A percentile compares a stretch with the other conserved stretches of the same genome.
These are phyloP conservation scores for Helicoverpa assulta DNA, from an alignment of 2,888 invertebrate genomes.

Conservation along the genomic window DNA sequence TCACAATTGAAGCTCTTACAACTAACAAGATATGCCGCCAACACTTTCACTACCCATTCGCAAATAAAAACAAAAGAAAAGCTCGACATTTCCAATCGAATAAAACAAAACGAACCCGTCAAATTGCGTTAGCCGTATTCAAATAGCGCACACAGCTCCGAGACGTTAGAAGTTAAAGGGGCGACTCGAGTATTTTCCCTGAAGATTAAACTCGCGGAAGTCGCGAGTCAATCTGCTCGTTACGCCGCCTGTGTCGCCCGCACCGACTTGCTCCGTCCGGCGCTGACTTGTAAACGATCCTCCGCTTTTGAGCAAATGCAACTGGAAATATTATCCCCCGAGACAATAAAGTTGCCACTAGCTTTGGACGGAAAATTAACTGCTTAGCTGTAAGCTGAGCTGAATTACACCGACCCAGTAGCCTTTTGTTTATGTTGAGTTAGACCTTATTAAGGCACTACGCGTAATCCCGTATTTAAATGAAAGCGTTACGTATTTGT, in stretches of 20 bases:
- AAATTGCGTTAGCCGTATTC: constrained; percentile 58
- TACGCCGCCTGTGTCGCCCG: constrained; percentile 60
- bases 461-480: constrained; percentile 32
- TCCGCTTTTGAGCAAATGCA: constrained; percentile 61
- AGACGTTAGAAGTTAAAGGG: constrained; percentile 60
- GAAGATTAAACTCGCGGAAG: constrained; percentile 67
- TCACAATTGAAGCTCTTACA: constrained; percentile 8
- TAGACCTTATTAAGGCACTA: constrained; percentile 56
- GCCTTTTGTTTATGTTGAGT: constrained; percentile 61
- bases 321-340: constrained; percentile 65
- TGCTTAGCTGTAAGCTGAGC: constrained; percentile 60
- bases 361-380: constrained; percentile 67
- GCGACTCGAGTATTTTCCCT: constrained; percentile 68
- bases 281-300: constrained; percentile 67
- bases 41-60: constrained; percentile 22
- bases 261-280: constrained; percentile 49
- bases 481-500: constrained; percentile 36
- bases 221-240: constrained; percentile 73
- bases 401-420: constrained; percentile 53
- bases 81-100: constrained; percentile 48
- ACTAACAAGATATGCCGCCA: constrained; percentile 29
- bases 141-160: constrained; percentile 52
- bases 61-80: constrained; percentile 52
- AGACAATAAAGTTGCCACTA: constrained; percentile 63
- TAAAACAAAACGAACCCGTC: constrained; percentile 56